phyloP scores from a whole-genome alignment of 2,113 vertebrate species.

The Callipepla squamata region DNA sequence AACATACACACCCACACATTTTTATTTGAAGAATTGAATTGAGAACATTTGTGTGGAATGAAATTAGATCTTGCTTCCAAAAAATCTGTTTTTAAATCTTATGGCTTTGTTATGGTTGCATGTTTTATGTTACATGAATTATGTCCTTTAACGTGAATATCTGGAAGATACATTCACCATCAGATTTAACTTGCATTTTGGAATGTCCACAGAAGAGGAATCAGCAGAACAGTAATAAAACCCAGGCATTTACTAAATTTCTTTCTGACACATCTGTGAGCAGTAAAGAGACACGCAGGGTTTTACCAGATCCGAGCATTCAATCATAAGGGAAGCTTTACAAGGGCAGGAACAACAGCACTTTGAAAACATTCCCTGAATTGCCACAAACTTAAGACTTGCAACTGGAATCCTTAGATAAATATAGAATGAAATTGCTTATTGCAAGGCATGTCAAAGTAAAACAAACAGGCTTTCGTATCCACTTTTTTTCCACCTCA shows the following conservation, averaged over 20 bases:
- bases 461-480: slow-evolving; percentile 73
- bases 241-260: slow-evolving; percentile 60
- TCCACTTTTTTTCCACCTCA: slow-evolving; percentile 44
- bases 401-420: slow-evolving; percentile 74
- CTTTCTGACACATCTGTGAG: slow-evolving; percentile 72
- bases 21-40: slow-evolving; percentile 23
- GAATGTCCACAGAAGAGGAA: slow-evolving; percentile 60
- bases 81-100: slow-evolving; percentile 33
- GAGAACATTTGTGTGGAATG: slow-evolving; percentile 29
- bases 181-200: slow-evolving; percentile 43
- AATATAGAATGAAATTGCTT: slow-evolving; percentile 75
- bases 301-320: slow-evolving; percentile 63
- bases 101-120: slow-evolving; percentile 56
- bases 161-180: slow-evolving; percentile 67
- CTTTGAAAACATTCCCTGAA: slow-evolving; percentile 73
- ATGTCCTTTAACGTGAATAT: slow-evolving; percentile 57
- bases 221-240: slow-evolving; percentile 65
- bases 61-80: slow-evolving; percentile 51
- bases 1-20: background rate
- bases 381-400: slow-evolving; percentile 71
- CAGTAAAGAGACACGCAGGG: slow-evolving; percentile 65
- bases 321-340: slow-evolving; percentile 67
- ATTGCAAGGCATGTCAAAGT: slow-evolving; percentile 67
- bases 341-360: slow-evolving; percentile 57
- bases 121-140: slow-evolving; percentile 66